Evolutionary conservation across 2,113 vertebrate species (phyloP).

Genomic region (Micronycteris hirsuta): DNA sequence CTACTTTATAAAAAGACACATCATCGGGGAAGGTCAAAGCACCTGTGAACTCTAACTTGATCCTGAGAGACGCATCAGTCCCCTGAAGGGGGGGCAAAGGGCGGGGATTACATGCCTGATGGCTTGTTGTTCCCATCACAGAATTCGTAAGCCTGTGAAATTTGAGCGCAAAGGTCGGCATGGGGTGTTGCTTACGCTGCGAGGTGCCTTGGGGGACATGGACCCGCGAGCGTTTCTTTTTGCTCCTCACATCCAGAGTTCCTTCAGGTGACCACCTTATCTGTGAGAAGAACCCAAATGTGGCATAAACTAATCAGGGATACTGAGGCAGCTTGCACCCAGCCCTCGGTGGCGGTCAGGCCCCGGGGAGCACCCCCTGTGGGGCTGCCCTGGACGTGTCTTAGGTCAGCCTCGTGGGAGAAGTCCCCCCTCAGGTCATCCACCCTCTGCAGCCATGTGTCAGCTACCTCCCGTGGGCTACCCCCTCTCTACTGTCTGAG

Average conservation of each 20-base stretch:
- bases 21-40: neutral
- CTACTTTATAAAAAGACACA: neutral
- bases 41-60: neutral
- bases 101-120: neutral
- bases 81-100: no score
- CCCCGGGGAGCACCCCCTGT: neutral
- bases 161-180: neutral
- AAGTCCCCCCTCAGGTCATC: fast-evolving
- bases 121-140: neutral
- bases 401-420: neutral
- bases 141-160: neutral
- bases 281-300: neutral
- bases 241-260: neutral
- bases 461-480: neutral
- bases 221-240: neutral
- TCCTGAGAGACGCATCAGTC: neutral
- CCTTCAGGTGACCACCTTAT: neutral
- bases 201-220: neutral
- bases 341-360: neutral
- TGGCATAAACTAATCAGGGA: neutral
- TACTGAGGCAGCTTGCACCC: neutral
- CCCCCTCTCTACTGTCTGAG: neutral
- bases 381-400: neutral
- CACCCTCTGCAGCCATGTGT: neutral
- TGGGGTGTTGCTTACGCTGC: neutral